Base-by-base conservation (phyloP, 1,140 invertebrate species). In the Cepaea nemoralis region DNA sequence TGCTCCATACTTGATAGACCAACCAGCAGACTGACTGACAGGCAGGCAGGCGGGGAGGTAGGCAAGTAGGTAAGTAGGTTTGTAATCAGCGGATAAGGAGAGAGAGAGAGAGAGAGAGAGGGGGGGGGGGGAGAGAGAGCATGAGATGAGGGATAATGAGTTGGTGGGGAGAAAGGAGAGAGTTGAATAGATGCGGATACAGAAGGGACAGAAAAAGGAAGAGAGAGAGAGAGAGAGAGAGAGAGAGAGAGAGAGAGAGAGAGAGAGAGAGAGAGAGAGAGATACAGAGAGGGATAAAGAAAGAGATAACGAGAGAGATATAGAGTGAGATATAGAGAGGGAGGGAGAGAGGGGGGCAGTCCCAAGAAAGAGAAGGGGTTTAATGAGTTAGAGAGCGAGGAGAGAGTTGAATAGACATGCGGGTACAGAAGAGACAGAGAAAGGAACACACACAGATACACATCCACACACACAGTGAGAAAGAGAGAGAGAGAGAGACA, bases 221-320 rank as follows among this genome's bases (percentile, higher is more conserved):
- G 50, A 48, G 35, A 33, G 50, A 27, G 45, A 31, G 42, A 59
- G 12, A 40, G 39, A 24, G 42, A n/a, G 40, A 67, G 16, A 67
- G n/a, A 50, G 63, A 82, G 16, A 77, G 39, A 69, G 59, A 77
- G 37, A 69, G 39, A 77, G 31, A 82, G 45, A 69, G n/a, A 67
- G 59, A 48, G 24, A 82, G 19, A 77, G 59, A 82, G 69, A 82
- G 63, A 77, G 63, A 80, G 66, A 77, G 63, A 69, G 37, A 48
- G 40, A 77, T 31, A 70, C 31, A 77, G 66, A 50, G 42, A n/a
- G 42, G 67, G 66, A 77, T 35, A 48, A 37, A 70, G 31, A 77
- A 63, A 70, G 66, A 69, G 22, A 48, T 37, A 50, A n/a, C 10
- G 45, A 70, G 1, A 71, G 22, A 48, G 5, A 70, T 24, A 71